Evolutionary conservation across 2,797 vertebrate genomes (phyloP), one percentile per base, ranked within the genome.

Genomic region (Neosalanx taihuensis): DNA sequence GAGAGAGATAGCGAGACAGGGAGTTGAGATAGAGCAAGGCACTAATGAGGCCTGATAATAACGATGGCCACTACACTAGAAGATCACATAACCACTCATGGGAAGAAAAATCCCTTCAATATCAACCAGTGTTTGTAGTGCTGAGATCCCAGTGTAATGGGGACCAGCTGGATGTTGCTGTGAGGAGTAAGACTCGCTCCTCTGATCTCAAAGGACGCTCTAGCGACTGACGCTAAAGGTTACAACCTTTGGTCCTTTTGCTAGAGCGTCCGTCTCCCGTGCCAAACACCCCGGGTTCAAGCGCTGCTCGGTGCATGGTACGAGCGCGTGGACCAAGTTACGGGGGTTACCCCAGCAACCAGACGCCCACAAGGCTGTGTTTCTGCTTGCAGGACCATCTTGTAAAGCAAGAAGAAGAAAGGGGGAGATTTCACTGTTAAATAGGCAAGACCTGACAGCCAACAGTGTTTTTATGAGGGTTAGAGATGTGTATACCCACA

Each of bases 51-150:
- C 17, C 35, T 46, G 18, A 64, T 64, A 33, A 37, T 41, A 35
- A 64, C 35, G n/a, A 37, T 20, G 33, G 76, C 37, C 26, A 17
- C 31, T 20, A 7, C 20, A 13, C 31, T n/a, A 56, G 37, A 3
- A 71, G 41, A 76, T 76, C 67, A 62, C 66, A 73, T 63, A 69
- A 59, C 7, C 67, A 26, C 64, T 72, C 26, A 71, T 60, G 64
- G 69, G 23, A 58, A 79, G 29, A 60, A 51, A 74, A 59, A 56
- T 41, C 64, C 69, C 79, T 31, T 71, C 61, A 73, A 26, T 49
- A 66, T 29, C 63, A 74, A 67, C 69, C 62, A 65, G 1, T 71
- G 41, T 64, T 51, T 37, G 31, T 41, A 72, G 41, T 64, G 73
- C 67, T 76, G 9, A 62, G 75, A 72, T 26, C 23, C 23, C 23